These are phyloP conservation scores for Resseliella maxima DNA, from an alignment of 2,888 invertebrate species.

Conservation along the genomic window DNA sequence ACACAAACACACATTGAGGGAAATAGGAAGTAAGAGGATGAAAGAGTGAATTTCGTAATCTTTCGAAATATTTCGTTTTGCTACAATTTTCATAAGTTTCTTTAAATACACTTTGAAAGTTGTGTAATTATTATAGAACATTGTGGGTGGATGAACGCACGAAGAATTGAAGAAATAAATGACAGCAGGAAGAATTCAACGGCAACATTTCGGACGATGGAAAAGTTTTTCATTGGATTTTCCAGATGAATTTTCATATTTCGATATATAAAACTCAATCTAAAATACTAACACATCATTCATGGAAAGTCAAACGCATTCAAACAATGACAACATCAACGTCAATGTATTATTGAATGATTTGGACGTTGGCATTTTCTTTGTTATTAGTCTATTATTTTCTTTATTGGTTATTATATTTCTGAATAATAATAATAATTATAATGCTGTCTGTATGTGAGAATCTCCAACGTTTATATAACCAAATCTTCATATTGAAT, in stretches of 20 bases:
- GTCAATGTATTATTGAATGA: not conserved
- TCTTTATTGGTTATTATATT: constrained; percentile 45
- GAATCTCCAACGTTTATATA: too few relatives aligned
- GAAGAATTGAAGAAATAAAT: not conserved
- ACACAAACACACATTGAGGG: not conserved
- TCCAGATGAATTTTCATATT: not conserved
- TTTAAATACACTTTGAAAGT: constrained; percentile 11
- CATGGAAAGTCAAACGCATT: not conserved
- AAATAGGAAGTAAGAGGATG: not conserved
- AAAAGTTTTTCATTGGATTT: not conserved
- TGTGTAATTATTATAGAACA: not conserved
- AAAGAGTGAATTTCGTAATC: not conserved
- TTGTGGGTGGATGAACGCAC: not conserved
- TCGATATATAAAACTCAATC: not conserved
- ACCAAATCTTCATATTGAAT: constrained; percentile 5
- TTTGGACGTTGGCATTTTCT: not conserved
- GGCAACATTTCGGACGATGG: not conserved
- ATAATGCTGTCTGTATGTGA: not conserved
- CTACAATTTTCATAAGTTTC: constrained; percentile 28
- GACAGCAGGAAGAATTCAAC: not conserved
- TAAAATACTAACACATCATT: not conserved
- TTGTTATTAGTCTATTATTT: constrained; percentile 36
- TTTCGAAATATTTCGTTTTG: not conserved
- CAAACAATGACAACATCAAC: not conserved
- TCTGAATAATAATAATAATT: constrained; percentile 6